phyloP scores from a whole-genome alignment of 2,113 vertebrate species.

The Lepidothrix coronata region DNA sequence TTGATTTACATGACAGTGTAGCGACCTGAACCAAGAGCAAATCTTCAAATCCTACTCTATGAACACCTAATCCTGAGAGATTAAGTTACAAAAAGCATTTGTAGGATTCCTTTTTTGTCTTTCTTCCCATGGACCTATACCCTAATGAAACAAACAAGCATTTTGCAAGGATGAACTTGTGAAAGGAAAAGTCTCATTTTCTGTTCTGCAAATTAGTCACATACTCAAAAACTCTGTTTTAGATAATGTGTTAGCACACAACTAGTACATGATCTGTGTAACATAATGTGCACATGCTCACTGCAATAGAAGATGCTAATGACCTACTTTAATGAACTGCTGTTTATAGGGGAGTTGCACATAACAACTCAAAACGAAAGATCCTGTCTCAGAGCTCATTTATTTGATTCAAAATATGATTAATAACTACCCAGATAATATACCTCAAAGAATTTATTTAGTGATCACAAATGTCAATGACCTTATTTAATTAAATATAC shows the following conservation, averaged over 20 bases:
- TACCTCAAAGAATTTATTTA: neutral
- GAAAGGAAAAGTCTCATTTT: neutral
- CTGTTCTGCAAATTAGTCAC: neutral
- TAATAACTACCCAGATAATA: neutral
- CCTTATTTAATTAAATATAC: neutral
- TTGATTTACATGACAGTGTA: conserved; percentile 15
- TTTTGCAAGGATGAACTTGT: neutral
- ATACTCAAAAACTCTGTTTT: neutral
- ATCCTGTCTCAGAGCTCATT: neutral
- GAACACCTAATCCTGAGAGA: conserved; percentile 29
- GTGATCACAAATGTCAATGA: neutral
- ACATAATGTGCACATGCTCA: neutral
- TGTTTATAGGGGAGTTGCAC: neutral
- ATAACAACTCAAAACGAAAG: neutral
- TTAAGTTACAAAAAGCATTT: conserved; percentile 29
- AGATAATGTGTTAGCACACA: neutral
- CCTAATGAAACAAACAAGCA: neutral
- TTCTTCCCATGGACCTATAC: neutral
- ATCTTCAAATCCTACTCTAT: conserved; percentile 21
- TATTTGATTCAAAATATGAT: neutral
- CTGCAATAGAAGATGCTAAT: neutral
- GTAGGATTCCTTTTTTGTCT: neutral
- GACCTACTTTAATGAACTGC: neutral
- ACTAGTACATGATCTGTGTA: neutral
- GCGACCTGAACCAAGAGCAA: neutral